Evolutionary conservation across 2,113 vertebrate species (phyloP), one percentile per base, ranked within the genome.

Genomic region (Bos javanicus): DNA sequence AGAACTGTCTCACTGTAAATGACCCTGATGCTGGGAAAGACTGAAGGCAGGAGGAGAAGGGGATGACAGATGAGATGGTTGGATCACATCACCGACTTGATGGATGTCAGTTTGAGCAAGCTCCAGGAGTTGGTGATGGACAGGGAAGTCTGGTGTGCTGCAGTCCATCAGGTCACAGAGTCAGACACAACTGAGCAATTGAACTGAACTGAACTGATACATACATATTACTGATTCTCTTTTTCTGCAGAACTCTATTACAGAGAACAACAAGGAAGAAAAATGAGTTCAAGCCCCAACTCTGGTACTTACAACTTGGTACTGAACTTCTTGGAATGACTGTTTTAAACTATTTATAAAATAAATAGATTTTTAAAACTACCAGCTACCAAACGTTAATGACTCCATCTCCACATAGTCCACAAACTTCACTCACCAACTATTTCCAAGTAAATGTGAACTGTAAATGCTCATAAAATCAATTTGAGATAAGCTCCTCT

Each of bases 391-490:
- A 91, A 54, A 94, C 0, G 2, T 91, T 92, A 84, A 26, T 76
- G 57, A 91, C 9, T 78, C 36, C 12, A 87, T n/a, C 46, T 87
- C 84, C 26, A 36, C 28, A 39, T 30, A 62, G 12, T 23, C 10
- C 7, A 74, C 60, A 60, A 80, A 80, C 46, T 71, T 71, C 67
- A 50, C 56, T 95, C 48, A 94, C 87, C 36, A 89, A 92, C 5
- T 96, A n/a, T 17, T 88, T 89, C 14, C 82, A 95, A 95, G 85
- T 81, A 96, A 95, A 54, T 57, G 11, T 87, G 25, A 74, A 64
- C 26, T 87, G 23, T 93, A 94, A 94, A 59, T 71, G 52, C 50
- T 83, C 28, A 95, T 33, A 71, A 94, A 92, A 96, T 52, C 86
- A 39, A 91, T 52, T 89, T 94, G 83, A 95, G 4, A 64, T 90